Conservation (phyloP, 1,140 invertebrate genomes). For the Drosophila littoralis region DNA sequence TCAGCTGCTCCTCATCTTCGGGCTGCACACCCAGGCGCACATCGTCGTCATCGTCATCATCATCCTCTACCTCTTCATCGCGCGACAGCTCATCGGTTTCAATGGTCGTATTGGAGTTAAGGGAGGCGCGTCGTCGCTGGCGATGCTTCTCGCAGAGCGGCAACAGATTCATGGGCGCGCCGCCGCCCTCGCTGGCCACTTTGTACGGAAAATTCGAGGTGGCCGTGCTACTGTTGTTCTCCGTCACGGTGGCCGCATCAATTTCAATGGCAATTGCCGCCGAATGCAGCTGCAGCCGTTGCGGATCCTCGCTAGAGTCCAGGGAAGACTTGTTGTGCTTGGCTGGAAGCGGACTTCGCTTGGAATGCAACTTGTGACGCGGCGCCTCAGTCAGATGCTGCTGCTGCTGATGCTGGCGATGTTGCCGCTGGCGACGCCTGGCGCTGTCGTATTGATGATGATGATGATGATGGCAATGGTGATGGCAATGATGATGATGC, state of each 20-base stretch:
- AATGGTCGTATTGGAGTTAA: conserved; percentile 78
- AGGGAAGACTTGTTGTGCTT: conserved; percentile 71
- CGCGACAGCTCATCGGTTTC: conserved; percentile 77
- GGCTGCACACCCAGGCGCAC: conserved; percentile 56
- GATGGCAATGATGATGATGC: conserved; percentile 59
- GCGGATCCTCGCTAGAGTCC: conserved; percentile 69
- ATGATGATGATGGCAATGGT: conserved; percentile 20
- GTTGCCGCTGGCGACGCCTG: conserved; percentile 31
- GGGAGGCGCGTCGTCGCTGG: conserved; percentile 50
- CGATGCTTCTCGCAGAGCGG: conserved; percentile 64
- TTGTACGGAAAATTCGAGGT: conserved; percentile 81
- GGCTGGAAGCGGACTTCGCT: conserved; percentile 33
- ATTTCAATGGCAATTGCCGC: conserved; percentile 79
- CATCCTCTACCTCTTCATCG: conserved; percentile 43
- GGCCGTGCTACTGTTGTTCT: conserved; percentile 79
- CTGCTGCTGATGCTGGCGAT: conserved; percentile 23
- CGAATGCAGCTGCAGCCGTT: conserved; percentile 37
- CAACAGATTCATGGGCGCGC: conserved; percentile 59
- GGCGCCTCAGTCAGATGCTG: too few relatives aligned
- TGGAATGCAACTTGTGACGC: conserved; percentile 12
- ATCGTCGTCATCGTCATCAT: conserved; percentile 54
- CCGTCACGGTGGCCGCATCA: conserved; percentile 75
- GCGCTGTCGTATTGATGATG: conserved; percentile 27
- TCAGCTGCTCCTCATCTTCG: conserved; percentile 61
- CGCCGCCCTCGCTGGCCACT: conserved; percentile 65